Evolutionary conservation across 2,113 vertebrate genomes (phyloP).

Genomic region (Perca schrenkii): DNA sequence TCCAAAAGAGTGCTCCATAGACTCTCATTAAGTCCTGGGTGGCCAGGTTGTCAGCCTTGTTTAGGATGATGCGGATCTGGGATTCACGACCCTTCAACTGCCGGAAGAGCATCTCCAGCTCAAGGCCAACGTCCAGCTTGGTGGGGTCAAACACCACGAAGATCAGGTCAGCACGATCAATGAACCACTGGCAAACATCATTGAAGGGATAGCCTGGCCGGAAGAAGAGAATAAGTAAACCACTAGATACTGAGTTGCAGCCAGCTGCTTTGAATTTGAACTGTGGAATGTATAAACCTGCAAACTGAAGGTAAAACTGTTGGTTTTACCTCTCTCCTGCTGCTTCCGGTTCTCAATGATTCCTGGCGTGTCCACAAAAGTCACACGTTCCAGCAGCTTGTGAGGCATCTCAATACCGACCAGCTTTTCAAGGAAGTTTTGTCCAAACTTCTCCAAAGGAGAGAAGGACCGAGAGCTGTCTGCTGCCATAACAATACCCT

Average conservation of each 20-base stretch:
- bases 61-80: conserved; percentile 98
- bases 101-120: conserved; percentile 96
- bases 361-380: conserved; percentile 96
- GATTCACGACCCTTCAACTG: conserved; percentile 98
- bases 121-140: conserved; percentile 96
- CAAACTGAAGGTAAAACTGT: neutral
- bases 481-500: conserved; percentile 98
- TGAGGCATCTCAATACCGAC: conserved; percentile 98
- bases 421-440: conserved; percentile 98
- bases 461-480: conserved; percentile 97
- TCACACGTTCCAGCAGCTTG: conserved; percentile 95
- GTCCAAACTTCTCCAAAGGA: conserved; percentile 97
- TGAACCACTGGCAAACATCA: conserved; percentile 99
- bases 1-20: conserved; percentile 98
- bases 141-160: conserved; percentile 98
- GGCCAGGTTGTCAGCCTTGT: conserved; percentile 96
- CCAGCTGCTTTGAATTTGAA: neutral
- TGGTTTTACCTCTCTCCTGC: conserved; percentile 94
- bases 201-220: conserved; percentile 96
- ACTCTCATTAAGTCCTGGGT: conserved; percentile 98
- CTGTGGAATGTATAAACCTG: neutral
- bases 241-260: neutral
- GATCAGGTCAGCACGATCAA: conserved; percentile 97
- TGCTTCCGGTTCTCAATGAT: conserved; percentile 99
- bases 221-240: conserved; percentile 7